Evolutionary conservation across 2,113 vertebrate species (phyloP).

Genomic region (Chamaea fasciata): DNA sequence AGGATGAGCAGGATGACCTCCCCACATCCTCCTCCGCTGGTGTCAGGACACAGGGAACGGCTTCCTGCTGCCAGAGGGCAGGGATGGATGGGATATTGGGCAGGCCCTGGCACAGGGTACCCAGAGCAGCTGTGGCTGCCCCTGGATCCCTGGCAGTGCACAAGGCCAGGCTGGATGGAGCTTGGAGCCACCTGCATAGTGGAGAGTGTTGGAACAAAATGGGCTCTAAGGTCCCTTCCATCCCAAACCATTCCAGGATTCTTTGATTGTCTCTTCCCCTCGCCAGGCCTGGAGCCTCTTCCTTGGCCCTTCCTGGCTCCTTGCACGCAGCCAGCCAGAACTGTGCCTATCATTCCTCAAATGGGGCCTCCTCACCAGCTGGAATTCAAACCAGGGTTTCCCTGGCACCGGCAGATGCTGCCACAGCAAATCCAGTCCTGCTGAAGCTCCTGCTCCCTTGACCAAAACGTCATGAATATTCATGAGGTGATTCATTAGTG

Average conservation of each 20-base stretch:
- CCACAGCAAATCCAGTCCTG: neutral
- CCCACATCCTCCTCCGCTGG: neutral
- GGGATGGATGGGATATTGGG: fast-evolving
- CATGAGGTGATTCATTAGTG: neutral
- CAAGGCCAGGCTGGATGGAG: neutral
- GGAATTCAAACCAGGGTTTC: neutral
- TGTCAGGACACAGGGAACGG: neutral
- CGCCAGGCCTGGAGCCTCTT: neutral
- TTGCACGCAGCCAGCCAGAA: neutral
- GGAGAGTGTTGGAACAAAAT: neutral
- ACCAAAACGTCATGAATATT: constrained; percentile 6
- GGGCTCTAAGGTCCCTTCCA: neutral
- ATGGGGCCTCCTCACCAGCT: neutral
- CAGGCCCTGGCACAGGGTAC: neutral
- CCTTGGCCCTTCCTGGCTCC: neutral
- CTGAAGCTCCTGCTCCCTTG: neutral
- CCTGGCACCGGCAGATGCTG: neutral
- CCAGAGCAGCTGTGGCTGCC: neutral
- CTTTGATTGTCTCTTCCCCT: neutral
- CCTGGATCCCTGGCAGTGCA: neutral
- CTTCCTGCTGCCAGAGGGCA: neutral
- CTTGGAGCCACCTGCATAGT: fast-evolving
- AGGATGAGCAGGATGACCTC: neutral
- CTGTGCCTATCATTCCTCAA: neutral
- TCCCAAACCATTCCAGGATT: neutral